Evolutionary conservation across 2,888 invertebrate species (phyloP), one percentile per base, ranked within the genome.

Genomic region (Cetonia aurata): DNA sequence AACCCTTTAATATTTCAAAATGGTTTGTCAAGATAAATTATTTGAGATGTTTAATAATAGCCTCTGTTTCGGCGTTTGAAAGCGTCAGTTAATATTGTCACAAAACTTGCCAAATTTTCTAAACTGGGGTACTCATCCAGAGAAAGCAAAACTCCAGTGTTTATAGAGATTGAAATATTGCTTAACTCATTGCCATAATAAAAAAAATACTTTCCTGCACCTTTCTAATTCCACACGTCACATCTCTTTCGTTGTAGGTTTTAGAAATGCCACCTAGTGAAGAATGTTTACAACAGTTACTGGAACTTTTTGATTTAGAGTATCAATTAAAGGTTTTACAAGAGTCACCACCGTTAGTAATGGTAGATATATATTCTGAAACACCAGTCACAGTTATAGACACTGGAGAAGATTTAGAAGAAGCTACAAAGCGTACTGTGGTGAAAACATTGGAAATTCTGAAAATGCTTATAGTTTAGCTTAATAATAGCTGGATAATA

Each of bases 341-440:
- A 72, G 73, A 76, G 12, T 46, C 71, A 17, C 79, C 79, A 0
- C 53, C 71, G 33, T 55, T 67, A 4, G 74, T 80, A 19, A 70
- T 77, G 15, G 57, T 81, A 48, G 60, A 67, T 13, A 66, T 81
- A 57, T 79, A 77, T 67, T 73, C 77, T 10, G 82, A 81, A 52
- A 78, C 79, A 1, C 80, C 82, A 6, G 80, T 81, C 72, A 69
- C 74, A 9, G 37, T 75, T 56, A 33, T 77, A 41, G 77, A 67
- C n/a, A 25, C 53, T 31, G 77, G 75, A 33, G 55, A 60, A 9
- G 75, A 74, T 9, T 19, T 77, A 31, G n/a, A 72, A 10, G 65
- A 69, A 37, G 75, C 78, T 72, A 72, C 72, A 71, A 77, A 12
- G 2, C 12, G 37, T 15, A 57, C 46, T 13, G 9, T 71, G 41